Base-by-base conservation (phyloP, 2,888 invertebrate genomes). In the Acronicta aceris region DNA sequence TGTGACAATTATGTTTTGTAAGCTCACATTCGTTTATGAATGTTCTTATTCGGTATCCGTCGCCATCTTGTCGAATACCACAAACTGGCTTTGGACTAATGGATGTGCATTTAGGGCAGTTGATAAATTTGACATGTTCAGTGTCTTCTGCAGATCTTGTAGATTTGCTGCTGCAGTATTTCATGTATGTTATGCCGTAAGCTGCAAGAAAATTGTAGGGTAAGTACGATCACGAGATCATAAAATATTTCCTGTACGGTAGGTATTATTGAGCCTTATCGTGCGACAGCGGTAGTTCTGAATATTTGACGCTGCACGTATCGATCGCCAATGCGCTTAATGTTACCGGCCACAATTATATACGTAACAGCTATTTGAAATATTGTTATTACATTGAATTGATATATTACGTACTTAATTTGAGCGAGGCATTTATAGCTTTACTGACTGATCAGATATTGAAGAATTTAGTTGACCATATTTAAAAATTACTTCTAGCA, bases 11-110 rank as follows among this genome's bases (percentile, higher is more conserved):
- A 50, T 84, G 59, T 61, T 80, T 81, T 0, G 54, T n/a, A 0
- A 93, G 73, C 4, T 81, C 65, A 57, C 93, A 93, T 76, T 83
- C 74, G 54, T 85, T 87, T 15, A 65, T 10, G 52, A 94, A 93
- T 36, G 83, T 51, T 74, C 85, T 84, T 5, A 91, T 59, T 71
- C 74, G 83, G 55, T 82, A 93, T 2, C 91, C 93, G 2, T 71
- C 49, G 0, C 86, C 89, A 6, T 89, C 84, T 75, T 77, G 61
- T 71, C 76, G 76, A 6, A 92, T 83, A 0, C 83, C 91, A 54
- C 93, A 93, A 0, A 90, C 78, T 49, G 69, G 55, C 13, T 69
- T 50, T 0, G 46, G 48, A n/a, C 60, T 65, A 16, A 2, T 41
- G 7, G 60, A 70, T 8, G 12, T 7, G 59, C 65, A 73, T 12